These are phyloP conservation scores for Atethmia centrago DNA, from an alignment of 2,888 invertebrate genomes.

Conservation along the genomic window DNA sequence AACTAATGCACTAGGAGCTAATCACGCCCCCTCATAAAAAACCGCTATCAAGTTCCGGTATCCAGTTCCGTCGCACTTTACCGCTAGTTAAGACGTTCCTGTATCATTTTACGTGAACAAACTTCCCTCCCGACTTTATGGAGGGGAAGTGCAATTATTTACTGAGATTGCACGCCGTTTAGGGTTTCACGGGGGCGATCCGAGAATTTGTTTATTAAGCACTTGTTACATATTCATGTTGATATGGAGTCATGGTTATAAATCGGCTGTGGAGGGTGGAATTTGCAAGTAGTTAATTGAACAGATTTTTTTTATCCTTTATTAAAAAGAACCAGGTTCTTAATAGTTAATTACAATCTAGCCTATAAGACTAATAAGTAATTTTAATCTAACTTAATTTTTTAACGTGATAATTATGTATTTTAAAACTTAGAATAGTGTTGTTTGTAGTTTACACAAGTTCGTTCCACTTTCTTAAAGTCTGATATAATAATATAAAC, in stretches of 20 bases:
- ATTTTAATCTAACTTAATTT: no score
- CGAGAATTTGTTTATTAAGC: conserved; percentile 60
- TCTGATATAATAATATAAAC: no score
- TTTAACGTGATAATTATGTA: no score
- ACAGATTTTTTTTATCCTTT: no score
- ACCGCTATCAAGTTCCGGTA: conserved; percentile 52
- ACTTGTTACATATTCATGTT: conserved; percentile 53
- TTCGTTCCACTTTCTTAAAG: no score
- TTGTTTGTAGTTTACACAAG: no score
- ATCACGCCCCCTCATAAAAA: conserved; percentile 10
- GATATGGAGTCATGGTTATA: conserved; percentile 50
- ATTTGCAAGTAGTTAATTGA: no score
- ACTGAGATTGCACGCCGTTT: conserved; percentile 68
- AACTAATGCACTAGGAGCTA: not conserved
- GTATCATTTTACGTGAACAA: conserved; percentile 64
- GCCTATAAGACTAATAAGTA: no score
- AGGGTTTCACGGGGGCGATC: conserved; percentile 59
- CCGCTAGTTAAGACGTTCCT: conserved; percentile 58
- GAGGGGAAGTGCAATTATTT: conserved; percentile 73
- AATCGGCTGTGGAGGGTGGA: conserved; percentile 32
- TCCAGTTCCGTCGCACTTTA: conserved; percentile 50
- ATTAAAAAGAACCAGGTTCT: no score
- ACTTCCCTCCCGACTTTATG: conserved; percentile 57
- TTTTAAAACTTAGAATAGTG: no score
- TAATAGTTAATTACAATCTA: no score